Evolutionary conservation across 2,797 vertebrate genomes (phyloP), one percentile per base, ranked within the genome.

Genomic region (Liasis olivaceus): DNA sequence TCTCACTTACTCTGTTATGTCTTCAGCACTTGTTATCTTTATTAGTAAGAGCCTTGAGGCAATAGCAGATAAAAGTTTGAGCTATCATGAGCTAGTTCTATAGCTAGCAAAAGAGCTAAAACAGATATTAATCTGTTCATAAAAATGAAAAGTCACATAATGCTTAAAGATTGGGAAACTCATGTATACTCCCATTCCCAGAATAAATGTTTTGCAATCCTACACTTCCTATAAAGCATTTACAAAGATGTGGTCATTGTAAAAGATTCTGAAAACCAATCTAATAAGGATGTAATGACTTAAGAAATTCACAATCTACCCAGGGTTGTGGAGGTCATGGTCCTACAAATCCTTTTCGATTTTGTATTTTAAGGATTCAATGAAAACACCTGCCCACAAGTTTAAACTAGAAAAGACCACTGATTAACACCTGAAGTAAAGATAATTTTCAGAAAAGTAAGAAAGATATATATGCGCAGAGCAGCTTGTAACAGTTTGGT

Each of bases 101-200:
- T 1, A 28, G 84, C 90, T 96, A 95, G 91, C 95, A 95, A 22
- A 31, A 8, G 85, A 60, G 90, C 56, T 56, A 0, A 17, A 93
- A 94, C 60, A 90, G 1, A 0, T 85, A 90, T 93, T 56, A 31
- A 88, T 56, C n/a, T 42, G 13, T 88, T 88, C 51, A 15, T 42
- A 91, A 86, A 51, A 85, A 62, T 20, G 84, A 60, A 60, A n/a
- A 22, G 9, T 51, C 42, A 63, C 58, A 63, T 42, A 31, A 62
- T 60, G 31, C 22, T 66, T 20, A 85, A 63, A 89, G 28, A 15
- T 62, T 88, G 26, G 36, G 54, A 77, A 31, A 62, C 11, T 77
- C 24, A 59, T 26, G 22, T 81, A 89, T 15, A 66, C 69, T 22
- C 69, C 31, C 69, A 77, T n/a, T 15, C 62, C 87, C 62, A 59